Base-by-base conservation (phyloP, 2,797 vertebrate genomes). In the Sebastes umbrosus region DNA sequence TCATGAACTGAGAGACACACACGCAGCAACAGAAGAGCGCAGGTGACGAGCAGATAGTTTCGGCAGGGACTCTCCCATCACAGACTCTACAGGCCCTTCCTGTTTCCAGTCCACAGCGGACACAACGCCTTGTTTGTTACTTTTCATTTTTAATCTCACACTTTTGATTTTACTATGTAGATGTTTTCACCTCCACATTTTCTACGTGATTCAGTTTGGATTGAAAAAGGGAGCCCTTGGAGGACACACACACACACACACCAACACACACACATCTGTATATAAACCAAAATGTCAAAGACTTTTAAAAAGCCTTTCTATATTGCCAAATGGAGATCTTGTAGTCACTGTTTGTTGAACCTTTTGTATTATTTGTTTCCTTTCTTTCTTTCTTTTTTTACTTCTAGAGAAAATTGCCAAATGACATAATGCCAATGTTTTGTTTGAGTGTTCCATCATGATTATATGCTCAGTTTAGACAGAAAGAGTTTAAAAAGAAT, bases 1-100 rank as follows among this genome's bases (percentile, higher is more conserved):
- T 99, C 93, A 95, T 98, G 96, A 99, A 96, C 95, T 99, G 93
- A 92, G 24, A 92, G 20, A 54, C 9, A 46, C 39, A 32, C 54
- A 34, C 52, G 46, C 46, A 9, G 46, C 46, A 50, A 50, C 13
- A 43, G 25, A 59, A 59, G 69, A 6, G 25, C 71, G 29, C 71
- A 59, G 55, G 29, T 68, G 75, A 83, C 14, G 66, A 79, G 69
- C 68, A 57, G 74, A 79, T 6, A 1, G 57, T 88, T 76, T 83
- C 73, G 50, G 89, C 94, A 85, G 89, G 93, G 89, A 92, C 75
- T 73, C 88, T 82, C 83, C 76, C 83, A 46, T 54, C 84, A 76
- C 77, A 57, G 84, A 90, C 86, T 88, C 63, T 8, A 69, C 71
- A 66, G 69, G 31, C 65, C 62, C 86, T 73, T 81, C 75, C 79